A percentile compares a stretch with the other conserved stretches of the same genome.
Evolutionary conservation across 2,888 invertebrate genomes (phyloP).

Genomic region (Metalampra italica): DNA sequence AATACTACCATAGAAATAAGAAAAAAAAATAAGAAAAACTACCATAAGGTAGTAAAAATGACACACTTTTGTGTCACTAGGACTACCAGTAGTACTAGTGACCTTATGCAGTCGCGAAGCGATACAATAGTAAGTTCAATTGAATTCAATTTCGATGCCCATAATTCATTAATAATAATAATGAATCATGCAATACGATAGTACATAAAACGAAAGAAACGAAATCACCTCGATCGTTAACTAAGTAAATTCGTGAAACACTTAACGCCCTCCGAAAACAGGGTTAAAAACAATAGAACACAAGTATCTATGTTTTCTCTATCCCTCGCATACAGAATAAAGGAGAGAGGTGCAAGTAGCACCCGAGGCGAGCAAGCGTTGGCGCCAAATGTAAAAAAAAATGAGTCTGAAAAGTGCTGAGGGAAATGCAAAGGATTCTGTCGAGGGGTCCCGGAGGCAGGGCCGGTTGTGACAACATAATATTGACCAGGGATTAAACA

Average conservation of each 20-base stretch:
- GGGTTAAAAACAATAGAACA: background rate
- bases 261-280: background rate
- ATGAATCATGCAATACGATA: no score
- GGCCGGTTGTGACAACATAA: constrained; percentile 16
- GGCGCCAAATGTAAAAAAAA: constrained; percentile 45
- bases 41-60: no score
- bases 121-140: no score
- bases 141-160: no score
- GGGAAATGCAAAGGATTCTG: constrained; percentile 52
- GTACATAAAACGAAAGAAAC: background rate
- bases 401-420: constrained; percentile 45
- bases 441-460: constrained; percentile 31
- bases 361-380: constrained; percentile 54
- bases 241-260: constrained; percentile 3
- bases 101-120: no score
- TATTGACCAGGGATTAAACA: constrained; percentile 11
- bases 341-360: constrained; percentile 48
- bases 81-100: no score
- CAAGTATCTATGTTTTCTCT: background rate
- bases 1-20: no score
- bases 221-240: background rate
- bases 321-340: constrained; percentile 19
- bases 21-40: no score
- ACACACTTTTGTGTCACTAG: no score
- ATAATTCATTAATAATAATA: no score